Evolutionary conservation across 2,888 invertebrate genomes (phyloP), one percentile per base, ranked within the genome.

Genomic region (Drosophila affinis): DNA sequence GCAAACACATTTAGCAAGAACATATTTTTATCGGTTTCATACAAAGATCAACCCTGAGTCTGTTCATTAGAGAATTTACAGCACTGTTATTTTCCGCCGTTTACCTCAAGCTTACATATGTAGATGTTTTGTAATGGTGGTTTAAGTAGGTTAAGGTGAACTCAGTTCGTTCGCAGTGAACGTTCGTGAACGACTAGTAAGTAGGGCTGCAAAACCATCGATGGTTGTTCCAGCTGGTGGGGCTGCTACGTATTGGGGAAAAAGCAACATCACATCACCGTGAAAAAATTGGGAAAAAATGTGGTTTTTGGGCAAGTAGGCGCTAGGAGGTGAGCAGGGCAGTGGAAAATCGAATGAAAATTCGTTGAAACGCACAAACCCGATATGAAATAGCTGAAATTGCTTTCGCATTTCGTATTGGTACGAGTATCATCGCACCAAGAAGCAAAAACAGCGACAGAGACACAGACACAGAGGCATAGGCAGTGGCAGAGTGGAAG

Each of bases 221-320:
- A 24, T 24, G 24, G 24, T 24, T 24, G n/a, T 39, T n/a, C 39
- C 39, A 39, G 39, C 39, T 39, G 39, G 39, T 39, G 39, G 39
- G 39, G 39, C 39, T 39, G 56, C 46, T 21, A 56, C 47, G 44
- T 55, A 81, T 76, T 81, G 82, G 70, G 78, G 77, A 78, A 77
- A 77, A 77, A 62, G 61, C 78, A 78, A 73, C 68, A 56, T 73
- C 73, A 65, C 64, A 56, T 73, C 73, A 65, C 64, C 62, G 80
- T 78, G 81, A 78, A 81, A 80, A 63, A 78, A 78, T 77, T 57
- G 48, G 48, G 62, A 73, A 84, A 84, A 84, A 82, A 81, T 81
- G 82, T 79, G 82, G 82, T 70, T 64, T 63, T 72, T 62, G 49
- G 61, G 49, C 47, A 75, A 70, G 61, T 81, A 70, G 72, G 67